Percentiles rank a stretch among this genome's conserved stretches.
Conservation (phyloP, 35 echinoderm and acorn worm genomes). For the Lytechinus variegatus region DNA sequence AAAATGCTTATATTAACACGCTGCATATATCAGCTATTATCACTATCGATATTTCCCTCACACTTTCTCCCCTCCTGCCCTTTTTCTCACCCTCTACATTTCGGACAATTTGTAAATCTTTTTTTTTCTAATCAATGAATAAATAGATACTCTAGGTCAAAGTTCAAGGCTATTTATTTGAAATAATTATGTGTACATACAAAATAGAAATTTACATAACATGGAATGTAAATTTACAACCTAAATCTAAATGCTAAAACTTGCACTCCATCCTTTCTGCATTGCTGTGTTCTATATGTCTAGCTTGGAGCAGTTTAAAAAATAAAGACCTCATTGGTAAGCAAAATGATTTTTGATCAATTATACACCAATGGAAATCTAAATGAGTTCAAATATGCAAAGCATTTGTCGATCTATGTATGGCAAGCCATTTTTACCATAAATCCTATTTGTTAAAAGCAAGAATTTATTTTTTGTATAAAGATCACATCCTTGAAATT, state of each 20-base stretch:
- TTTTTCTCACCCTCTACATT: not conserved
- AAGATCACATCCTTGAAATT: too few species aligned
- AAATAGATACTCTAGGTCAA: not conserved
- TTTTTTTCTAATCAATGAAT: not conserved
- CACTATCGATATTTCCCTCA: not conserved
- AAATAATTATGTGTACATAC: not conserved
- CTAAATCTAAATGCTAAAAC: not conserved
- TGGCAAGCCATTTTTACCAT: too few species aligned
- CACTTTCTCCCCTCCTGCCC: not conserved
- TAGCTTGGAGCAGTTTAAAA: not conserved
- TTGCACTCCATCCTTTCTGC: not conserved
- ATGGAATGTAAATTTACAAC: not conserved
- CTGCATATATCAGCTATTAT: too few species aligned
- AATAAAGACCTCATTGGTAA: not conserved
- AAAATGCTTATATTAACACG: too few species aligned
- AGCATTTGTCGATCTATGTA: too few species aligned
- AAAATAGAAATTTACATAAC: not conserved
- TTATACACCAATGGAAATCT: not conserved
- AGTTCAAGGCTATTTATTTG: not conserved
- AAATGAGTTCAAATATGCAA: too few species aligned
- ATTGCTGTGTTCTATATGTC: not conserved
- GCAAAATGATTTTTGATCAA: not conserved
- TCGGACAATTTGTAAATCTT: not conserved
- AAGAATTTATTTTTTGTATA: too few species aligned
- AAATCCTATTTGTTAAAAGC: too few species aligned